A percentile compares a stretch with the other conserved stretches of the same genome.
Evolutionary conservation across 2,113 vertebrate genomes (phyloP).

Genomic region (Antidorcas marsupialis): DNA sequence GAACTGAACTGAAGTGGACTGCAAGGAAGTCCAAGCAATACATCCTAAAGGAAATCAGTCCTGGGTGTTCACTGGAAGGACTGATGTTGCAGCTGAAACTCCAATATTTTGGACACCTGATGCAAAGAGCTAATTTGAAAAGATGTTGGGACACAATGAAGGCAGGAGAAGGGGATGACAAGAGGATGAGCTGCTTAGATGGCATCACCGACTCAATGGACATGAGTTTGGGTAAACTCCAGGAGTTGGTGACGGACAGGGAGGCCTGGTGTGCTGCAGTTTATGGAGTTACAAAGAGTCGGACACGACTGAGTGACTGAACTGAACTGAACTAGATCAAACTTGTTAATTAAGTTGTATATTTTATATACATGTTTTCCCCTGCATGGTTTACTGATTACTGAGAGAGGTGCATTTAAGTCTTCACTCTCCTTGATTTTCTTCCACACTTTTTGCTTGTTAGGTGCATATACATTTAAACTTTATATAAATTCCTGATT

Average conservation of each 20-base stretch:
- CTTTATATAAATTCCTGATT: background rate
- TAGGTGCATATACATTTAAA: background rate
- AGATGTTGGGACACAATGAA: background rate
- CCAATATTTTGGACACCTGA: background rate
- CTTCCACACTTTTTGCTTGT: background rate
- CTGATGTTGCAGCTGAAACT: background rate
- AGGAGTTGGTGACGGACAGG: background rate
- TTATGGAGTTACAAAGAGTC: background rate
- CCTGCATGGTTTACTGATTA: background rate
- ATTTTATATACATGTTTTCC: background rate
- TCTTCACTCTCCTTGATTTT: background rate
- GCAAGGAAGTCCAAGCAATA: background rate
- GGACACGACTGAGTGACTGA: rapidly evolving
- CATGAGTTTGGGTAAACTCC: background rate
- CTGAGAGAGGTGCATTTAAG: background rate
- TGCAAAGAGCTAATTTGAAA: background rate
- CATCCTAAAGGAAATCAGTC: background rate
- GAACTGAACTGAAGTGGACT: background rate
- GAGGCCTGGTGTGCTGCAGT: background rate
- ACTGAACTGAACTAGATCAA: background rate
- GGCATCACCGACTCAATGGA: background rate
- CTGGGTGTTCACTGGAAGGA: background rate
- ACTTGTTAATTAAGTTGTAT: background rate
- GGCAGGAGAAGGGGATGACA: background rate
- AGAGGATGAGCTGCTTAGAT: background rate